Evolutionary conservation across 2,888 invertebrate species (phyloP), one percentile per base, ranked within the genome.

Genomic region (Tenodera sinensis): DNA sequence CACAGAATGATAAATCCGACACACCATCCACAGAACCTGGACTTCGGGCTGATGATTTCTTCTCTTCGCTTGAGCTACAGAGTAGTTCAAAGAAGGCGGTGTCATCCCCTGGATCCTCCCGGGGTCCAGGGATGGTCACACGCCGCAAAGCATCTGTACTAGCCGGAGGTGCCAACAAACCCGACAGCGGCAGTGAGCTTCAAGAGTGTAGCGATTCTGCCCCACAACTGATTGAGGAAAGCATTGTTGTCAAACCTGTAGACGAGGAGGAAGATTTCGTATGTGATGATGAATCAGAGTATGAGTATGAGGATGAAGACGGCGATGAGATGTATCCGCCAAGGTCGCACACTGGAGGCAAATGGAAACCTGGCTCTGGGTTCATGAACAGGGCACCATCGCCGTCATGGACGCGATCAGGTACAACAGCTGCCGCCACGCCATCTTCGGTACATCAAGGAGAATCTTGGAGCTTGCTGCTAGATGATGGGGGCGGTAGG

Each of bases 41-140:
- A 87, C 93, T 97, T 7, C 97, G 96, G 90, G 97, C 97, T 0
- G 97, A 97, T 92, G 96, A 97, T 8, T 98, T 98, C 93, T 98
- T 98, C 92, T 97, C 97, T 82, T 97, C 97, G 0, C 93, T 98
- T 83, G 93, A 93, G 90, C 92, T 93, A 25, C 93, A 93, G 91
- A 93, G 93, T 90, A 92, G 90, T 88, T 25, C 90, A 84, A 90
- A 91, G 88, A 89, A 88, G 47, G 28, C 86, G 28, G 86, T 34
- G 27, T 15, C 47, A 15, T 85, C 89, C 7, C 42, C 89, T 7
- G 89, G 84, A 28, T 84, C 34, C 83, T 42, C 88, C 15, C 20
- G 27, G 15, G 9, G 42, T 14, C 20, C 30, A 71, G 93, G 94
- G 3, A 93, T 94, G 42, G 90, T 94, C 81, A 94, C 94, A 8